Evolutionary conservation across 1,140 invertebrate species (phyloP).

Genomic region (Himalopsyche phryganea): DNA sequence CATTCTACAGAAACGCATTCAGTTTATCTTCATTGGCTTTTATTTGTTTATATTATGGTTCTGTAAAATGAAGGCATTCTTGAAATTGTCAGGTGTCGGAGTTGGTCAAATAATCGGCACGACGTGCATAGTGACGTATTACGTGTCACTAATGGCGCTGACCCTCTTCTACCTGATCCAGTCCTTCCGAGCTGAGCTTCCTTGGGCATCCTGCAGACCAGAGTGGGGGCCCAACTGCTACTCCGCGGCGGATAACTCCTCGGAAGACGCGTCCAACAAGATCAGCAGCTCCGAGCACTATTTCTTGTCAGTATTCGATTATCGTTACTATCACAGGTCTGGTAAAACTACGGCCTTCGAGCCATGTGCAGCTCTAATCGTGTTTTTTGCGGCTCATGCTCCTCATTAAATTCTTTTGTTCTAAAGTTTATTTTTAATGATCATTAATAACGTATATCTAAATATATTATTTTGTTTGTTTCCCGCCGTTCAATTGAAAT

Average conservation of each 20-base stretch:
- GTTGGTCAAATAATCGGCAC: conserved; percentile 73
- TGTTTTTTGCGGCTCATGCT: too few relatives aligned
- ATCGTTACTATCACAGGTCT: too few relatives aligned
- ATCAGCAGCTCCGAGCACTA: conserved; percentile 48
- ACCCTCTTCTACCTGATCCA: conserved; percentile 70
- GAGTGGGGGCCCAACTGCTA: conserved; percentile 54
- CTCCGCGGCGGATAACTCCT: conserved; percentile 38
- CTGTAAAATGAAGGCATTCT: too few relatives aligned
- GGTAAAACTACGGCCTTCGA: background rate
- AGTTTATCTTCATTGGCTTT: too few relatives aligned
- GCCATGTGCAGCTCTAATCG: background rate
- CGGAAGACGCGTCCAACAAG: conserved; percentile 32
- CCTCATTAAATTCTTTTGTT: too few relatives aligned
- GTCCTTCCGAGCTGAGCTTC: conserved; percentile 61
- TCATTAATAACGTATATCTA: too few relatives aligned
- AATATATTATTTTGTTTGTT: too few relatives aligned
- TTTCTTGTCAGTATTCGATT: conserved; percentile 46
- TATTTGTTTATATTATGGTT: too few relatives aligned
- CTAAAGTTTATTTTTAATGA: too few relatives aligned
- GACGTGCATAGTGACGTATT: conserved; percentile 70
- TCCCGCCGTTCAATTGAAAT: too few relatives aligned
- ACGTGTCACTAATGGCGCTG: conserved; percentile 75
- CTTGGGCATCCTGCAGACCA: conserved; percentile 62
- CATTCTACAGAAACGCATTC: too few relatives aligned
- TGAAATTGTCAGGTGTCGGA: conserved; percentile 82